Conservation (phyloP, 2,113 vertebrate species). For the Polyodon spathula region DNA sequence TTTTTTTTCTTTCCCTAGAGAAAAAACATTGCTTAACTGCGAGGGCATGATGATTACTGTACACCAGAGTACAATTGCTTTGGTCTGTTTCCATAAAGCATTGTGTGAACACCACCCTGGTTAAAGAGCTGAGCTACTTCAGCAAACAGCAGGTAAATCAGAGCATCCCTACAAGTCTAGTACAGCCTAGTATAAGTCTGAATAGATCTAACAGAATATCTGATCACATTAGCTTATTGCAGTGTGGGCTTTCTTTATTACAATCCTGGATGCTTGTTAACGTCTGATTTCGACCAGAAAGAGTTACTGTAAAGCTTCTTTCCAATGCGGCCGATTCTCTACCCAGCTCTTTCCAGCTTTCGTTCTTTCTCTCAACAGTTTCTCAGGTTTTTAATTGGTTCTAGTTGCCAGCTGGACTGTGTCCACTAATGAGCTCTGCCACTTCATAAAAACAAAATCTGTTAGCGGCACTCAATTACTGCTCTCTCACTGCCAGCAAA, state of each 20-base stretch:
- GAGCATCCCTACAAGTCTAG: no score
- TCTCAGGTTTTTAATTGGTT: constrained; percentile 43
- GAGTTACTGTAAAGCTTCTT: constrained; percentile 3
- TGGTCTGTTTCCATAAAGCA: no score
- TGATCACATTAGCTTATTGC: no score
- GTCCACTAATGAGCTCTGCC: constrained; percentile 53
- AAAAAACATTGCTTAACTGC: no score
- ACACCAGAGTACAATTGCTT: no score
- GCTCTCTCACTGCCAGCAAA: constrained; percentile 23
- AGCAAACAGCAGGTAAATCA: no score
- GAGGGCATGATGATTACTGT: no score
- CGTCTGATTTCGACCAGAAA: not conserved
- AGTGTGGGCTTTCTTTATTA: not conserved
- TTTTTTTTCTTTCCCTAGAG: no score
- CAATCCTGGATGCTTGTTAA: not conserved
- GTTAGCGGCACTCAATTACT: constrained; percentile 42
- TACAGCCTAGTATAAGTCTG: no score
- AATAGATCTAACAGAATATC: no score
- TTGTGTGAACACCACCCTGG: no score
- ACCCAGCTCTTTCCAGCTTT: not conserved
- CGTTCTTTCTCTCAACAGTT: constrained; percentile 2
- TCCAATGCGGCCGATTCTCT: not conserved
- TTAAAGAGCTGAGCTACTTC: no score
- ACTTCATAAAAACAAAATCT: constrained; percentile 55
- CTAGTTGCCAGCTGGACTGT: constrained; percentile 53